A percentile compares a stretch with the other conserved stretches of the same genome.
These are phyloP conservation scores for Parnassius orleans DNA, from an alignment of 2,888 invertebrate genomes.

Conservation along the genomic window DNA sequence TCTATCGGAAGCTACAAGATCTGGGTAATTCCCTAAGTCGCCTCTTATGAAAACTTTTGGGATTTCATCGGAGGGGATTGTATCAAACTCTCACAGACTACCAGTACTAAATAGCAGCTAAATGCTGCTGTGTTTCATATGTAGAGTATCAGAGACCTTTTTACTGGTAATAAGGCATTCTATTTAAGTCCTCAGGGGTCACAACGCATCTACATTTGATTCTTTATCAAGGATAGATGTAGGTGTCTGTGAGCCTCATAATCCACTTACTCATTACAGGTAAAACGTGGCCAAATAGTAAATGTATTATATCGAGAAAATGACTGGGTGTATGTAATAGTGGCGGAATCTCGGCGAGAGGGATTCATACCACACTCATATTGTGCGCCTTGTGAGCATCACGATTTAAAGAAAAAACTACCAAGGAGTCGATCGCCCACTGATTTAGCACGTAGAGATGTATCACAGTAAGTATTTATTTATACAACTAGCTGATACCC, in stretches of 20 bases:
- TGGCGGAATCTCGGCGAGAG: constrained; percentile 92
- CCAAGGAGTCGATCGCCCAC: constrained; percentile 85
- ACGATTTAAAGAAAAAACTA: constrained; percentile 94
- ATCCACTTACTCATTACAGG: constrained; percentile 54
- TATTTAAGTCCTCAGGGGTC: too few relatives aligned
- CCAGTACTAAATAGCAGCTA: too few relatives aligned
- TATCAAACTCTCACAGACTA: too few relatives aligned
- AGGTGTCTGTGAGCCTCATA: background rate
- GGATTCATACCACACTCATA: constrained; percentile 98
- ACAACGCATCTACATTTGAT: too few relatives aligned
- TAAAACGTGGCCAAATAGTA: constrained; percentile 94
- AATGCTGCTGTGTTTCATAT: too few relatives aligned
- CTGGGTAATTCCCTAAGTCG: too few relatives aligned
- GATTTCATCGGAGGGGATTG: too few relatives aligned
- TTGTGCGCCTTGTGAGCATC: constrained; percentile 92
- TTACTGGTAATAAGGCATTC: too few relatives aligned
- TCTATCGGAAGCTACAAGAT: too few relatives aligned
- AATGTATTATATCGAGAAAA: constrained; percentile 96
- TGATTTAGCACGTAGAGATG: constrained; percentile 80
- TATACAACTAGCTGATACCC: background rate
- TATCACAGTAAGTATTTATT: constrained; percentile 73
- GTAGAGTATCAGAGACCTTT: too few relatives aligned
- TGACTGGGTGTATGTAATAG: constrained; percentile 98
- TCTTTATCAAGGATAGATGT: background rate
- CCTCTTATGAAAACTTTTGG: too few relatives aligned